Evolutionary conservation across 1,140 invertebrate species (phyloP), one percentile per base, ranked within the genome.

Genomic region (Heliconius melpomene): DNA sequence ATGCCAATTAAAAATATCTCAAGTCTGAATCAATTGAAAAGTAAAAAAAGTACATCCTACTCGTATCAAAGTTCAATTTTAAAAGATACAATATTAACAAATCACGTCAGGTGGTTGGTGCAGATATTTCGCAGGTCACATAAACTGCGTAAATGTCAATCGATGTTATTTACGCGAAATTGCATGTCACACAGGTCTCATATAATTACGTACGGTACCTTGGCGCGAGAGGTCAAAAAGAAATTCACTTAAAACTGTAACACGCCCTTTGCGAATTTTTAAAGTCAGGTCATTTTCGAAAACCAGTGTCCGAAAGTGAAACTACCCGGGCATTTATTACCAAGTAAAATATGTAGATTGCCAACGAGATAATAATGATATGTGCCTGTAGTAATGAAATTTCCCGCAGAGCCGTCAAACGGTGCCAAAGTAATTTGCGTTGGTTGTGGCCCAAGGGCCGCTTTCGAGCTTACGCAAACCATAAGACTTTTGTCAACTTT

Each of bases 341-440:
- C 85, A 86, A 88, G 90, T 91, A 93, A 93, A 94, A 94, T 94
- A 94, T 94, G 93, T 94, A 94, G 93, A 94, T 94, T 93, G 93
- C 89, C 86, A 86, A 83, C 89, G 84, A 93, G 93, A 93, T 93
- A 94, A 94, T 94, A 93, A 94, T 93, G 92, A 94, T 94, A 93
- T 94, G 93, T 94, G 93, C 92, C 92, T 87, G 91, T 94, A 91
- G 93, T 93, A 94, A 94, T 93, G 93, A 94, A 94, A 93, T 94
- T 94, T 94, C 90, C 91, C 89, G 92, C 60, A 66, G 60, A 29
- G 60, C 89, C 89, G 92, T 94, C 93, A 94, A 94, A 94, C 89
- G 92, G 92, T 94, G 93, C 91, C 93, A 93, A 93, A 93, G 93
- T 93, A 93, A 93, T 94, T 94, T 93, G 93, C 92, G 92, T 91